These are phyloP conservation scores for Chaetorhynchus papuensis DNA, from an alignment of 2,113 vertebrate genomes.

Conservation along the genomic window DNA sequence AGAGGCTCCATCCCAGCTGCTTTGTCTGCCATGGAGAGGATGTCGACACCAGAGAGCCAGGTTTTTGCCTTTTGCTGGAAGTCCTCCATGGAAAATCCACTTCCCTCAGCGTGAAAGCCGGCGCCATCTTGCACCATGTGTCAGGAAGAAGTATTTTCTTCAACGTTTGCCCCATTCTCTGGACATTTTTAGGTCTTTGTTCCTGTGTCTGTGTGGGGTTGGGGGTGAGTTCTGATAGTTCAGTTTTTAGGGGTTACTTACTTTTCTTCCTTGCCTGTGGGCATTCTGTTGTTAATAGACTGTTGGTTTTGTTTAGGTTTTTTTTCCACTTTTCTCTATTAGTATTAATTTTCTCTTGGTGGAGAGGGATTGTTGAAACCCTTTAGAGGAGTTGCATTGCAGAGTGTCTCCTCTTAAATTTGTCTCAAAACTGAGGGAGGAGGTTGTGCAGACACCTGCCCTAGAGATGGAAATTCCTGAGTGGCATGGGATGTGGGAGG, in stretches of 20 bases:
- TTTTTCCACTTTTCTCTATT: neutral
- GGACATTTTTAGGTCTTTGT: neutral
- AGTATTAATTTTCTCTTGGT: neutral
- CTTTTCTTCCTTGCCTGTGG: neutral
- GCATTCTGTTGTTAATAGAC: neutral
- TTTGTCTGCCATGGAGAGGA: neutral
- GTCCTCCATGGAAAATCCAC: neutral
- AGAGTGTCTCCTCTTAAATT: neutral
- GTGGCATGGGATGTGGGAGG: neutral
- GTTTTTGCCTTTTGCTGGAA: neutral
- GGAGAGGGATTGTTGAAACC: neutral
- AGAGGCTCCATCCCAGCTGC: neutral
- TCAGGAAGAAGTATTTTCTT: neutral
- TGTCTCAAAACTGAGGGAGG: neutral
- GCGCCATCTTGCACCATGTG: rapidly evolving
- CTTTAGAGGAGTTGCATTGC: neutral
- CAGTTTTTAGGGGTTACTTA: neutral
- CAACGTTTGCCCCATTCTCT: neutral
- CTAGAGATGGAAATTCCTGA: neutral
- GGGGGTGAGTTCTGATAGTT: neutral
- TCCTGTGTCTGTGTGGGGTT: neutral
- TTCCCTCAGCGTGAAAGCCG: rapidly evolving
- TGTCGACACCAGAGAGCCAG: neutral
- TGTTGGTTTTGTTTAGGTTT: neutral
- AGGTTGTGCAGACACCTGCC: neutral